These are phyloP conservation scores for Trichonephila clavipes DNA, from an alignment of 1,140 invertebrate species.

Conservation along the genomic window DNA sequence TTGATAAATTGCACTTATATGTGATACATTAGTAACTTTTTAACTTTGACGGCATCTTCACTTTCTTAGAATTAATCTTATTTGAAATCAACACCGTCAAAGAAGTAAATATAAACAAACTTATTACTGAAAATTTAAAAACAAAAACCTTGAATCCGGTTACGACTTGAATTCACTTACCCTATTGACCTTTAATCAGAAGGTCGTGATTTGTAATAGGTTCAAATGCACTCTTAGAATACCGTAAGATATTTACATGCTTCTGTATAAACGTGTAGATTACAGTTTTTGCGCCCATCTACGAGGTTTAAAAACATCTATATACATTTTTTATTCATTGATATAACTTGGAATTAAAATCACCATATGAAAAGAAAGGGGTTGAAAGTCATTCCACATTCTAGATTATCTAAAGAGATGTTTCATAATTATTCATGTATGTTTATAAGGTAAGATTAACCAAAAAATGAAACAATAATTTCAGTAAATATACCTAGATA, in stretches of 20 bases:
- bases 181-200: conserved; percentile 18
- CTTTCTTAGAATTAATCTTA: too few species aligned
- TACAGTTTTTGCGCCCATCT: background rate
- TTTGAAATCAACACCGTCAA: too few species aligned
- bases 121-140: background rate
- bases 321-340: background rate
- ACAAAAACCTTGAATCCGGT: conserved; percentile 5
- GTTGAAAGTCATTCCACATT: background rate
- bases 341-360: background rate
- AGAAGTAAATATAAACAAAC: background rate
- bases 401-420: background rate
- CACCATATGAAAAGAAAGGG: background rate
- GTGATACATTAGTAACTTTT: too few species aligned
- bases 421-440: background rate
- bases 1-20: too few species aligned
- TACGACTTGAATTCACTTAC: background rate
- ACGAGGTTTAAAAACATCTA: background rate
- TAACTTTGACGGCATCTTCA: too few species aligned
- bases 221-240: background rate
- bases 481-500: background rate
- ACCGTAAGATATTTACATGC: background rate
- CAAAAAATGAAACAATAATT: background rate
- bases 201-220: conserved; percentile 8
- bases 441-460: background rate
- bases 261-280: background rate